Conservation (phyloP, 2,888 invertebrate species). For the Agrotis clavis region DNA sequence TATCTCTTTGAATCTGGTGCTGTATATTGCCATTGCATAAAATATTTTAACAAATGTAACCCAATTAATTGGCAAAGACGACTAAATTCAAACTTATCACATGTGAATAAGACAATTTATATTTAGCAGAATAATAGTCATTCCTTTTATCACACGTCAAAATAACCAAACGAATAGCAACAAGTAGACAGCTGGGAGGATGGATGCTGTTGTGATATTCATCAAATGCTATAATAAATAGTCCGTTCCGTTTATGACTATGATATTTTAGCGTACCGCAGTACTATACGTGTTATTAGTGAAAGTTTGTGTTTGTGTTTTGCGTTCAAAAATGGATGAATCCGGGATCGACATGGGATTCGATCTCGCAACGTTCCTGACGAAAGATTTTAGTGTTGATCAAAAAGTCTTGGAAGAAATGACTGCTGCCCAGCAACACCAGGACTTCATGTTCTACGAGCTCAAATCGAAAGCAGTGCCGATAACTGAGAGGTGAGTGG, state of each 20-base stretch:
- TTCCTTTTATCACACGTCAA: slow-evolving; percentile 79
- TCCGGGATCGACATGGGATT: slow-evolving; percentile 93
- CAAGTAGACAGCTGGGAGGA: slow-evolving; percentile 89
- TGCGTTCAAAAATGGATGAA: slow-evolving; percentile 90
- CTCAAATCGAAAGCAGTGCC: slow-evolving; percentile 92
- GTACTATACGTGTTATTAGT: slow-evolving; percentile 74
- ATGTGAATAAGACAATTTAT: slow-evolving; percentile 56
- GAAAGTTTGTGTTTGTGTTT: slow-evolving; percentile 73
- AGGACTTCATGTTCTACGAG: slow-evolving; percentile 92
- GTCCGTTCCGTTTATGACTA: slow-evolving; percentile 78
- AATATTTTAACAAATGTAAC: slow-evolving; percentile 44
- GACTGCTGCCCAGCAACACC: slow-evolving; percentile 89
- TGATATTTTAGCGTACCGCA: slow-evolving; percentile 75
- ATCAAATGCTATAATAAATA: slow-evolving; percentile 77
- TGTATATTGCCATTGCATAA: slow-evolving; percentile 54
- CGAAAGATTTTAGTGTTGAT: slow-evolving; percentile 89
- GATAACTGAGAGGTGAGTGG: slow-evolving; percentile 90
- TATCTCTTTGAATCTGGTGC: background rate
- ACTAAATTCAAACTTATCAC: slow-evolving; percentile 36
- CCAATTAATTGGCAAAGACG: slow-evolving; percentile 57
- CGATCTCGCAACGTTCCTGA: slow-evolving; percentile 91
- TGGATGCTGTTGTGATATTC: slow-evolving; percentile 84
- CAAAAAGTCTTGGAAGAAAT: slow-evolving; percentile 90
- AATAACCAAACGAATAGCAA: slow-evolving; percentile 83
- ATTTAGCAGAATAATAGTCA: slow-evolving; percentile 76